Base-by-base conservation (phyloP, 1,140 invertebrate species). In the Megathymus violae region DNA sequence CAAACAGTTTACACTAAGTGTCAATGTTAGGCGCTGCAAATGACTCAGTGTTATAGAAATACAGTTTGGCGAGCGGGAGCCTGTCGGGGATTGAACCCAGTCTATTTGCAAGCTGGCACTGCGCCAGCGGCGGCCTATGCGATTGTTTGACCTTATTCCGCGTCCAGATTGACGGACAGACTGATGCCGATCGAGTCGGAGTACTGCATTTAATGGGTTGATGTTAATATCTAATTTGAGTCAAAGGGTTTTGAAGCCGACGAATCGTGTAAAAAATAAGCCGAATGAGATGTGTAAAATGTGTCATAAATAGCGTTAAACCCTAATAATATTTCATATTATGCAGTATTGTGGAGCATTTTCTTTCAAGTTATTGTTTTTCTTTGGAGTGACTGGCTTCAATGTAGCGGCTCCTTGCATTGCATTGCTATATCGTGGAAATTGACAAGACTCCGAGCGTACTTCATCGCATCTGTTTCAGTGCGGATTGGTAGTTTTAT, bases 61-160 rank as follows among this genome's bases (percentile, higher is more conserved):
- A 80, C 66, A 48, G 71, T 74, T 78, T 78, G 62, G 72, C 72
- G 75, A 69, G 73, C 63, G 47, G 60, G 58, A 44, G 43, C 31
- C 34, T 34, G 48, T 62, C 69, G 78, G 75, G 71, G 70, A 71
- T 73, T 77, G 74, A 80, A 74, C 78, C 66, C 71, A 51, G 64
- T 64, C 71, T 81, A 81, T 79, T 77, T 77, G 71, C 60, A 71
- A 65, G 31, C 62, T 81, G 78, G 78, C 78, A 27, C 36, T 38
- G 51, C 62, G 79, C 79, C 79, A 81, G 69, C 62, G 51, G 61
- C 65, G 60, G 41, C 60, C 68, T 60, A 63, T 70, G 64, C 58
- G 67, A 72, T 78, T 71, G 71, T 73, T 71, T 77, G 76, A 78
- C 78, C 78, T 71, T 74, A 77, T 81, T 78, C 62, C 36, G n/a